Base-by-base conservation (phyloP, 2,113 vertebrate species). In the Nibea albiflora region DNA sequence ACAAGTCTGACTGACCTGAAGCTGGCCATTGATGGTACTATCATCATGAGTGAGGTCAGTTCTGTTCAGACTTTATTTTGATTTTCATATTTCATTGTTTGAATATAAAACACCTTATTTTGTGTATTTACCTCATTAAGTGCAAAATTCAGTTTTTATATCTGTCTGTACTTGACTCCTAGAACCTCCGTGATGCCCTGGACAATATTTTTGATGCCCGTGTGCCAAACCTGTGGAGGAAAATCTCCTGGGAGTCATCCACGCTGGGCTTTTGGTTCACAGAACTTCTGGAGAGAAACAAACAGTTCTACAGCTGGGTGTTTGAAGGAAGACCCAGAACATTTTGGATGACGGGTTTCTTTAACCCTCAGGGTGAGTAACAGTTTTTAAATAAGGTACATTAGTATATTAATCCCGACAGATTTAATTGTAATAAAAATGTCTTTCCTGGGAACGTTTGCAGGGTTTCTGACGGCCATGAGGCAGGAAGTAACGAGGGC, bases 211-310 rank as follows among this genome's bases (percentile, higher is more conserved):
- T 96, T 82, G 95, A 97, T 81, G 96, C 96, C 67, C 95, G 95
- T 63, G 94, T 97, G 77, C 97, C 97, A 54, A 90, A 87, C 49
- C 90, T 75, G 39, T 98, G 96, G 96, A 94, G 91, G 80, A 97
- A 96, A 88, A 95, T 96, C 11, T 98, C 96, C 0, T 98, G 97
- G 97, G 92, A 94, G 66, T 98, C 97, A 3, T 96, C 95, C 77
- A 97, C 96, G 0, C 89, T 98, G 79, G 97, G 97, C 20, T 98
- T 98, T 86, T 98, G 97, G 97, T 98, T 96, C 92, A 96, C 95
- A 28, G 96, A 97, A 50, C 95, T 98, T 75, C 76, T 97, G 31
- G 96, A 98, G 91, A 96, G 96, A 88, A 97, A 96, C 47, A 56
- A 90, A 1, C 97, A 97, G 67, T 96, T 97, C 87, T 74, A 93